Conservation (phyloP, 2,888 invertebrate species). For the Yponomeuta evonymella region DNA sequence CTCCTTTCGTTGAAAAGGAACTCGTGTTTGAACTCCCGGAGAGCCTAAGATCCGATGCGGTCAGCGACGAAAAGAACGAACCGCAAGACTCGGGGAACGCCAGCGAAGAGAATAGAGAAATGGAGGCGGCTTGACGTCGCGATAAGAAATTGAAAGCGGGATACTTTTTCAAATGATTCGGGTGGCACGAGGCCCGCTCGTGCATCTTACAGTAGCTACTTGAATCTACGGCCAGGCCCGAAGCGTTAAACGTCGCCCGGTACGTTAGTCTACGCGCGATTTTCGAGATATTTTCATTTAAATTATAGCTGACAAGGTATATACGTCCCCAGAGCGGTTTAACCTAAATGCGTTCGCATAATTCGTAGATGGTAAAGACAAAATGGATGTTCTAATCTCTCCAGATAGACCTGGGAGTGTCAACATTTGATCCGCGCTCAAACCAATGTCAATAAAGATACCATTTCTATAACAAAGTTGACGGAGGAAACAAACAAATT, state of each 20-base stretch:
- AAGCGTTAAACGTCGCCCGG: background rate
- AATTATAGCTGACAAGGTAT: background rate
- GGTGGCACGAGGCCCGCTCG: constrained; percentile 43
- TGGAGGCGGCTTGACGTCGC: background rate
- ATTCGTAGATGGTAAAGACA: too few relatives aligned
- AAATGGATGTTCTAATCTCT: too few relatives aligned
- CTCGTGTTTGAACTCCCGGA: constrained; percentile 4
- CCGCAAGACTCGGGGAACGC: background rate
- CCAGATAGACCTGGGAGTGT: too few relatives aligned
- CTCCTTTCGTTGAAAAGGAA: background rate
- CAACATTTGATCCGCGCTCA: too few relatives aligned
- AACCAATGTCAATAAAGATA: too few relatives aligned
- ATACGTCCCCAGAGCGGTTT: background rate
- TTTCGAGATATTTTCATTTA: background rate
- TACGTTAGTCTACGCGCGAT: background rate
- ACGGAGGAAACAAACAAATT: too few relatives aligned
- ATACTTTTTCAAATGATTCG: constrained; percentile 70
- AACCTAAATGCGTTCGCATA: too few relatives aligned
- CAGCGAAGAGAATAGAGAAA: background rate
- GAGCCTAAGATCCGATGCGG: background rate
- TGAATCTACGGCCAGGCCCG: background rate
- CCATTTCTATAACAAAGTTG: too few relatives aligned
- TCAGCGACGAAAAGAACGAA: constrained; percentile 2
- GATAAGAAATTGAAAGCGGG: constrained; percentile 42
- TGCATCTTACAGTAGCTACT: background rate